Base-by-base conservation (phyloP, 1,140 invertebrate species). In the Zaprionus ghesquierei region DNA sequence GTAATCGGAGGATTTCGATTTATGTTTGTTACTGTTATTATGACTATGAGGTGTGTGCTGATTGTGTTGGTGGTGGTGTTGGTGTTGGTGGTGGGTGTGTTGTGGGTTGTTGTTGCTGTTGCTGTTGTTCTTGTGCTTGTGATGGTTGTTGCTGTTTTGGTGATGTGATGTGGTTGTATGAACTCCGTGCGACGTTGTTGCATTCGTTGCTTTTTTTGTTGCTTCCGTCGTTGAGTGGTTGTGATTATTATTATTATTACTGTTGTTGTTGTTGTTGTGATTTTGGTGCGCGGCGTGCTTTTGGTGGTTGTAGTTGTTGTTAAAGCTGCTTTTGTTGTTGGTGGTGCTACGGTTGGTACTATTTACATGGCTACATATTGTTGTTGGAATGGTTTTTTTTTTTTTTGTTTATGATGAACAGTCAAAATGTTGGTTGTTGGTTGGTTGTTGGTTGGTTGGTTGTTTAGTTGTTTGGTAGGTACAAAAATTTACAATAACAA, bases 401-500 rank as follows among this genome's bases (percentile, higher is more conserved):
- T 54, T 51, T 60, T 79, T 38, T 64, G 56, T 51, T 70, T 81
- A 72, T 77, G 77, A 77, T 62, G 74, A 85, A 86, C 81, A 86
- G 78, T 86, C 82, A 69, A 65, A 75, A 87, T 81, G 85, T 77
- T 79, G 66, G 60, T 70, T 71, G 27, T 76, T 51, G 25, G 61
- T 58, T 63, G 38, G 38, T 61, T 63, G 38, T 29, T 20, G n/a
- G n/a, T 71, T 70, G 46, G 54, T 38, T 74, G 58, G 44, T 63
- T 62, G 49, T 79, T 54, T 62, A 54, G 61, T 63, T 63, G 50
- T 54, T 49, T 62, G 64, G 62, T 87, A 70, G 79, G 75, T 87
- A 87, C 84, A 89, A 86, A 68, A 89, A 10, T 89, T 79, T 82
- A 87, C 84, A 87, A 87, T 82, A 86, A 85, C 71, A 82, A 86